Evolutionary conservation across 2,113 vertebrate species (phyloP), one percentile per base, ranked within the genome.

Genomic region (Dolichotis patagonum): DNA sequence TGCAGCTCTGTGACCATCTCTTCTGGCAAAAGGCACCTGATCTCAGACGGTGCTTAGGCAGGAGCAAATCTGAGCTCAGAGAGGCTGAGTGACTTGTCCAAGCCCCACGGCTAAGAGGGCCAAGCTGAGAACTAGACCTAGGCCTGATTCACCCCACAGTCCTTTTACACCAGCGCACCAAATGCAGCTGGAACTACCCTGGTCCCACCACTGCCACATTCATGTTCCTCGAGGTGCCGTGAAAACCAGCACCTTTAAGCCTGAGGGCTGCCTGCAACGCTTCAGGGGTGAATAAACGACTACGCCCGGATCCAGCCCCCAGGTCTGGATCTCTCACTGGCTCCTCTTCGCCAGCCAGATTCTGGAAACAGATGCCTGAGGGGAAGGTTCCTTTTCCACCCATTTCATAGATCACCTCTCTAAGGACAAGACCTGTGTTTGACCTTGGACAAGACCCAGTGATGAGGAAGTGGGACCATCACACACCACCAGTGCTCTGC

Each of bases 401-500:
- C 67, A 11, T 11, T 13, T 35, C 80, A 60, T 35, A 92, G 60
- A 52, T 32, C 28, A 85, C 54, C 38, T n/a, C 26, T 43, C 41
- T 43, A 62, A 35, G 73, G 26, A 81, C n/a, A 54, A 43, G 35
- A 26, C n/a, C 4, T n/a, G 19, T 10, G 11, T 38, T 67, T 54
- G 35, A 49, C 71, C 22, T 35, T 62, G 58, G 54, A 56, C 2
- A 3, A 22, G 54, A 35, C 35, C 49, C 5, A 0, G 1, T 26
- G 69, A 77, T 16, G 19, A 78, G 16, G n/a, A 7, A 19, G 35
- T 0, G 52, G 58, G 5, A 22, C 4, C 17, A 7, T 69, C 77
- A 12, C 1, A 26, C 0, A 1, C 0, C 28, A 46, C 54, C 62
- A 8, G 2, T 2, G 20, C 24, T 26, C 17, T 80, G 9, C 58